Base-by-base conservation (phyloP, 2,888 invertebrate genomes). In the Timandra comae region DNA sequence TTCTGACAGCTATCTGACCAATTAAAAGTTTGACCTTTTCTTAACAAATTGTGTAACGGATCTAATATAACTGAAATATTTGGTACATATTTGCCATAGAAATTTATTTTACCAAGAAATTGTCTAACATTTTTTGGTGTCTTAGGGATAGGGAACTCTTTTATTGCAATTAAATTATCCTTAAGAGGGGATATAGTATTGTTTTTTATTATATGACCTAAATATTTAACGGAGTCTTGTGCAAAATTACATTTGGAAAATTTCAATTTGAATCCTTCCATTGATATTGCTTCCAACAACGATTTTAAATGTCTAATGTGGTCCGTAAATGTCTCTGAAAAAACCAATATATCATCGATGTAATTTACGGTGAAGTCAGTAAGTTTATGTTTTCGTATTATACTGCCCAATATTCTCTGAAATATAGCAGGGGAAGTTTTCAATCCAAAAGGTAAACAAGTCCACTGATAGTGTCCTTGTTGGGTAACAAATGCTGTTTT, bases 381-480 rank as follows among this genome's bases (percentile, higher is more conserved):
- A 5, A 47, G 28, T 28, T 35, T 30, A 23, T 48, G 23, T n/a
- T 43, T 38, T 23, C 38, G 29, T 7, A 40, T 23, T 13, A 63
- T 58, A 27, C 28, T 60, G 9, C 50, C 41, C 13, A 61, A 27
- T 38, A 63, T 63, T 37, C 55, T 55, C 33, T 73, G 68, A 39
- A 73, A 74, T 21, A 69, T 65, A 1, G 63, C 56, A n/a, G n/a
- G n/a, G n/a, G n/a, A n/a, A n/a, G n/a, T n/a, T n/a, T n/a, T n/a
- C n/a, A n/a, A n/a, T n/a, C 10, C 63, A n/a, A n/a, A n/a, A n/a
- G n/a, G n/a, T n/a, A n/a, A n/a, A n/a, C n/a, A n/a, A n/a, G n/a
- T n/a, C n/a, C n/a, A n/a, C n/a, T n/a, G n/a, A n/a, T n/a, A n/a
- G n/a, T 3, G 61, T 63, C 41, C 69, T 70, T 0, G n/a, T n/a